These are phyloP conservation scores for Eucidaris tribuloides DNA, from an alignment of 35 echinoderm and acorn worm genomes.

Conservation along the genomic window DNA sequence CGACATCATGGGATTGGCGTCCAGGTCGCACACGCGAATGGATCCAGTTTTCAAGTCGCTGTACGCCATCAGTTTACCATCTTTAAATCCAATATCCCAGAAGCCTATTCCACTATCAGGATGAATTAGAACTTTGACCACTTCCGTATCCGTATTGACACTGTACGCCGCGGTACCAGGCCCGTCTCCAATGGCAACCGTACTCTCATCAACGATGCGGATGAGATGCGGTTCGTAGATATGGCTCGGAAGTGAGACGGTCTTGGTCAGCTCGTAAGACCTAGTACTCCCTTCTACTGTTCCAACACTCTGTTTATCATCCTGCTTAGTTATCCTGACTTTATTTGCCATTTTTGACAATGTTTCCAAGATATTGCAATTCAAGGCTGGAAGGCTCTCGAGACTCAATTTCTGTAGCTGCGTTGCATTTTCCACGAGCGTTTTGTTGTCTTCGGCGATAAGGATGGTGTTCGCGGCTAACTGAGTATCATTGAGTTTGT, in stretches of 20 bases:
- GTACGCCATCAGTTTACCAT: background rate
- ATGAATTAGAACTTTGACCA: background rate
- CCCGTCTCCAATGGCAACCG: background rate
- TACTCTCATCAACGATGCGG: background rate
- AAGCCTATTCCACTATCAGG: background rate
- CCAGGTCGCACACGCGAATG: background rate
- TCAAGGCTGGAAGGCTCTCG: background rate
- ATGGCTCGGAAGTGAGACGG: background rate
- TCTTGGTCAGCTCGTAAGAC: background rate
- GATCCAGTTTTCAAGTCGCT: background rate
- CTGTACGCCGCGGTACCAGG: background rate
- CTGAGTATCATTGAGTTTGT: background rate
- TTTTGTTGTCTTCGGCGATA: background rate
- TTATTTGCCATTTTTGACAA: background rate
- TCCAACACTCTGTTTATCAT: background rate
- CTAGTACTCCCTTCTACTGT: background rate
- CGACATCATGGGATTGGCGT: background rate
- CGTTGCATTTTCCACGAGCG: background rate
- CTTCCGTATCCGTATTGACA: background rate
- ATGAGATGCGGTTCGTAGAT: background rate
- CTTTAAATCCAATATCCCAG: background rate
- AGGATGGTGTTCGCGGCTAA: background rate
- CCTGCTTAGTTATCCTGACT: background rate
- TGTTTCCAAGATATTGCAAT: background rate
- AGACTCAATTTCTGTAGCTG: background rate